Percentiles rank a stretch among this genome's conserved stretches.
phyloP scores from a whole-genome alignment of 2,888 invertebrate species.

The Tetropium fuscum region DNA sequence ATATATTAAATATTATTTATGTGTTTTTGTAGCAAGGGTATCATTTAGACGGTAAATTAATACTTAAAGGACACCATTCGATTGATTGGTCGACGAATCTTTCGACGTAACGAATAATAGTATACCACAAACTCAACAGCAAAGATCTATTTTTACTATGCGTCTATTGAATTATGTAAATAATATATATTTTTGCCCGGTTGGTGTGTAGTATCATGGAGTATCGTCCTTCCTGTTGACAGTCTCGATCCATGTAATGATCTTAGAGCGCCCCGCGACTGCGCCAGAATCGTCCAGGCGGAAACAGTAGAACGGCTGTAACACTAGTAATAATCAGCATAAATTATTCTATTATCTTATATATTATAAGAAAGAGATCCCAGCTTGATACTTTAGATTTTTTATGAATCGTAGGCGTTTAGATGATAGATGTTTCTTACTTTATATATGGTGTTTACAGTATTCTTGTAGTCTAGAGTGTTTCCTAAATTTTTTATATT shows the following conservation, averaged over 20 bases:
- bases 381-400: conserved; percentile 62
- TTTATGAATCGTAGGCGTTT: conserved; percentile 61
- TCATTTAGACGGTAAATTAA: conserved; percentile 27
- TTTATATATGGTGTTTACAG: conserved; percentile 65
- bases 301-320: conserved; percentile 27
- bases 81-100: too few relatives aligned
- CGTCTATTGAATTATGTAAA: conserved; percentile 25
- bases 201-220: conserved; percentile 23
- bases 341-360: conserved; percentile 49
- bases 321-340: conserved; percentile 39
- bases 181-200: conserved; percentile 28
- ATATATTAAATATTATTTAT: conserved; percentile 33
- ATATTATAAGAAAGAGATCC: conserved; percentile 58
- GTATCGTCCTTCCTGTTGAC: conserved; percentile 16
- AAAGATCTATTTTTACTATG: conserved; percentile 30
- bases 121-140: conserved; percentile 24
- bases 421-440: conserved; percentile 63
- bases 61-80: conserved; percentile 26
- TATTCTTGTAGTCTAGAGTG: conserved; percentile 66
- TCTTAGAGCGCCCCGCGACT: conserved; percentile 9
- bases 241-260: conserved; percentile 23
- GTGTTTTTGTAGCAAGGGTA: conserved; percentile 32
- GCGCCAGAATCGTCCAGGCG: not conserved
- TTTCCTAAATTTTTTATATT: conserved; percentile 66
- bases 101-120: conserved; percentile 12